A percentile compares a stretch with the other conserved stretches of the same genome.
phyloP scores from a whole-genome alignment of 2,113 vertebrate species.

The Circaetus gallicus region DNA sequence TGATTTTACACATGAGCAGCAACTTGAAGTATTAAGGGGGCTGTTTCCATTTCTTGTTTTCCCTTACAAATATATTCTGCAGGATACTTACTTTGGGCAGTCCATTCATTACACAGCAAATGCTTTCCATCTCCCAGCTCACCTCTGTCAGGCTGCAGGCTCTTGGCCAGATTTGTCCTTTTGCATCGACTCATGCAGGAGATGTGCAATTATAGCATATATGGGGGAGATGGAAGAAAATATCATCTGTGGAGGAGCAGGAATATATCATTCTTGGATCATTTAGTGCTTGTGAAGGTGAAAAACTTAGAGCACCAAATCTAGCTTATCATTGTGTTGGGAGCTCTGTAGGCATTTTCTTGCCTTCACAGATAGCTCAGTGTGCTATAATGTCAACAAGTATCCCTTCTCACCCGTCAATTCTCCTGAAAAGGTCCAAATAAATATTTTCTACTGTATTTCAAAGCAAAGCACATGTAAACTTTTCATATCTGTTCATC shows the following conservation, averaged over 20 bases:
- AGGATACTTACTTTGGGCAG: conserved; percentile 2
- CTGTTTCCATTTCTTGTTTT: conserved; percentile 30
- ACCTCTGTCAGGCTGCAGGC: conserved; percentile 7
- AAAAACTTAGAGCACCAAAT: neutral
- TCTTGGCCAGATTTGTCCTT: conserved; percentile 24
- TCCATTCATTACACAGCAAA: conserved; percentile 17
- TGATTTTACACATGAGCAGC: conserved; percentile 8
- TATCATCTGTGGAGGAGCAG: conserved; percentile 24
- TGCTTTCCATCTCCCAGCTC: neutral
- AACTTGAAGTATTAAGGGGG: neutral
- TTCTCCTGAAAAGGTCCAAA: neutral
- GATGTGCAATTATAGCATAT: conserved; percentile 15
- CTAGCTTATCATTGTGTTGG: neutral
- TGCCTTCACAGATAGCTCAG: neutral
- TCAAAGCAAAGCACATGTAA: conserved; percentile 15
- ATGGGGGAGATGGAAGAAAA: conserved; percentile 35
- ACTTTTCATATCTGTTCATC: neutral
- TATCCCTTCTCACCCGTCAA: neutral
- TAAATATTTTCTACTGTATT: conserved; percentile 5
- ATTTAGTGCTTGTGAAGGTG: conserved; percentile 30
- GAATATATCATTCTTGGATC: conserved; percentile 14
- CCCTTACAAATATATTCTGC: neutral
- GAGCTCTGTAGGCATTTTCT: neutral
- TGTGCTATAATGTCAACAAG: neutral
- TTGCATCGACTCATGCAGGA: neutral